A percentile compares a stretch with the other conserved stretches of the same genome.
These are phyloP conservation scores for Eumacrocentrus americanus DNA, from an alignment of 2,888 invertebrate genomes.

Conservation along the genomic window DNA sequence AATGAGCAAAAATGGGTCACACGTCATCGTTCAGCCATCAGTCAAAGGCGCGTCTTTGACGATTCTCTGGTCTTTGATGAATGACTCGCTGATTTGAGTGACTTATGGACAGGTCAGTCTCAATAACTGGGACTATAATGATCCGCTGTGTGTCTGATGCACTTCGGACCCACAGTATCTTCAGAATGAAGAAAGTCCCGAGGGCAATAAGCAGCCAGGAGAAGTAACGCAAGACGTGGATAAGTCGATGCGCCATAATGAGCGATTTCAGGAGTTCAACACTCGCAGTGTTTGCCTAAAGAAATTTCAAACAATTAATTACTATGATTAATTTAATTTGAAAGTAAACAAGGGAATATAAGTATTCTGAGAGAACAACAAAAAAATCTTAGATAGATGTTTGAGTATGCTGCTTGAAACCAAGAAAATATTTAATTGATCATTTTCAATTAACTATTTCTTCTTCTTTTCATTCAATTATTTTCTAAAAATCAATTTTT, in stretches of 20 bases:
- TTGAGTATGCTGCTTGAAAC: too few relatives aligned
- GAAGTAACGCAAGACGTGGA: slow-evolving; percentile 32
- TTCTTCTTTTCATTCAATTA: too few relatives aligned
- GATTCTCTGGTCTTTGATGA: slow-evolving; percentile 18
- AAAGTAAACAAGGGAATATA: too few relatives aligned
- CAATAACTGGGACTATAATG: neutral
- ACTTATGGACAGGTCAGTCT: slow-evolving; percentile 11
- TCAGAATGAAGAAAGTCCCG: slow-evolving; percentile 37
- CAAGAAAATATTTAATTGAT: too few relatives aligned
- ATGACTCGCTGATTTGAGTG: slow-evolving; percentile 6
- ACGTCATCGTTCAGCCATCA: neutral
- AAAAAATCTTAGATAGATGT: too few relatives aligned
- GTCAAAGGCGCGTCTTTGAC: slow-evolving; percentile 1
- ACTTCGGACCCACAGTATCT: slow-evolving; percentile 23
- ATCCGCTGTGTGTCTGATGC: slow-evolving; percentile 2
- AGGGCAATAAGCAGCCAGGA: slow-evolving; percentile 31
- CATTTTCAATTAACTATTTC: too few relatives aligned
- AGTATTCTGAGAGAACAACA: too few relatives aligned
- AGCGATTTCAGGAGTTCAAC: slow-evolving; percentile 12
- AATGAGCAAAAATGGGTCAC: neutral
- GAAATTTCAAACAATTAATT: too few relatives aligned
- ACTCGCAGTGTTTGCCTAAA: slow-evolving; percentile 27
- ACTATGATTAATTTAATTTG: too few relatives aligned
- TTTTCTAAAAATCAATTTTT: neutral
- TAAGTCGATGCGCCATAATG: slow-evolving; percentile 34